Conservation (phyloP, 92 coral and sea anemone genomes). For the Bergia puertoricense region DNA sequence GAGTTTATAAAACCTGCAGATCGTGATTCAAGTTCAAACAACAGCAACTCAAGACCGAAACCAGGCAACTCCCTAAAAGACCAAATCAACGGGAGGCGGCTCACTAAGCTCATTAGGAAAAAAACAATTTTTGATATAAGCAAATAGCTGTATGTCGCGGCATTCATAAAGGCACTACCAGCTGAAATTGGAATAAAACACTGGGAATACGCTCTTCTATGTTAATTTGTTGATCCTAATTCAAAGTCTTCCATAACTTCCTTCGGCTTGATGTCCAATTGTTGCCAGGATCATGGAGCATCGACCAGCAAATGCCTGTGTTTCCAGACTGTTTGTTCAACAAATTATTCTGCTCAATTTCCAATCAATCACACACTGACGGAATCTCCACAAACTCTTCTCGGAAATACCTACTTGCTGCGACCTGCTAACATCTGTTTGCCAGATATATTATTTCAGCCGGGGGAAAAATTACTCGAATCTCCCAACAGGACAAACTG, state of each 20-base stretch:
- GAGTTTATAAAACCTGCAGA: not conserved
- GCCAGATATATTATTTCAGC: slow-evolving; percentile 45
- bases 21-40: not conserved
- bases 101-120: slow-evolving; percentile 7
- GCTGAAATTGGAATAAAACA: slow-evolving; percentile 13
- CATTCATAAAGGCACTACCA: slow-evolving; percentile 30
- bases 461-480: not conserved
- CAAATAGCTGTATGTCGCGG: slow-evolving; percentile 21
- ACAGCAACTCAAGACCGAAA: not conserved
- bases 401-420: slow-evolving; percentile 30
- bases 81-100: not conserved
- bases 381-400: not conserved
- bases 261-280: not conserved
- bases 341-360: slow-evolving; percentile 31
- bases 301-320: not conserved
- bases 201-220: not conserved
- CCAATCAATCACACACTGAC: slow-evolving; percentile 35
- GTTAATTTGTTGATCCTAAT: slow-evolving; percentile 26
- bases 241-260: not conserved
- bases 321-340: slow-evolving; percentile 21
- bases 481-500: not conserved
- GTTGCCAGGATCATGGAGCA: not conserved
- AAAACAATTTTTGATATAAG: not conserved
- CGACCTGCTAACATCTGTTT: slow-evolving; percentile 31
- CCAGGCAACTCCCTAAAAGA: slow-evolving; percentile 8